A percentile compares a stretch with the other conserved stretches of the same genome.
Conservation (phyloP, 2,797 vertebrate species). For the Acanthis flammea region DNA sequence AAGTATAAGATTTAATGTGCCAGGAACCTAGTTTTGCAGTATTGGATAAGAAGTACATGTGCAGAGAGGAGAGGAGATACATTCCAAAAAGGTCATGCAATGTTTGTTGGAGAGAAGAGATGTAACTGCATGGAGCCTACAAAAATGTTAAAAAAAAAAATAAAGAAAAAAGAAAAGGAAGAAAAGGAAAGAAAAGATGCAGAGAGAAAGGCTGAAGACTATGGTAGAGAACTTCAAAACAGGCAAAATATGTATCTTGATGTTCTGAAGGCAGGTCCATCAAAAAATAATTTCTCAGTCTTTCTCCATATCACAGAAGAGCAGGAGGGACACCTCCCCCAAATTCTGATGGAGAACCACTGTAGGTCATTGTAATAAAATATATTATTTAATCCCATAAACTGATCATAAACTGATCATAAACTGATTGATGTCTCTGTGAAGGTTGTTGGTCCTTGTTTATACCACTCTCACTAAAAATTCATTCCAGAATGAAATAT, state of each 20-base stretch:
- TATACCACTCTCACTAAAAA: neutral
- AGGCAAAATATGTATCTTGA: neutral
- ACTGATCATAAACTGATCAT: too few relatives aligned
- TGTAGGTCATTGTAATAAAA: neutral
- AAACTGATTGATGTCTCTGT: neutral
- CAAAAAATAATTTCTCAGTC: neutral
- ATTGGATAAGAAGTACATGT: neutral
- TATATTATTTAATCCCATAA: neutral
- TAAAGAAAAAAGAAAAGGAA: rapidly evolving
- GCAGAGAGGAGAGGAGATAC: neutral
- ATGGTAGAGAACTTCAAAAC: neutral
- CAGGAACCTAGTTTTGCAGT: neutral
- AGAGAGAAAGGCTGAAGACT: neutral
- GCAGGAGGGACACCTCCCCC: neutral
- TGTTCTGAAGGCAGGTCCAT: neutral
- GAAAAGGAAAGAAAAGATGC: rapidly evolving
- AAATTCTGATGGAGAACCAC: neutral
- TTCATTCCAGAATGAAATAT: neutral
- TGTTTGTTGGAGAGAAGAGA: neutral
- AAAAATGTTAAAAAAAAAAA: neutral
- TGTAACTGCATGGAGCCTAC: neutral
- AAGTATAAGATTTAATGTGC: neutral
- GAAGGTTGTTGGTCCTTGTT: neutral
- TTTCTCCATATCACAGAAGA: neutral
- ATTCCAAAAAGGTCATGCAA: neutral